Evolutionary conservation across 2,888 invertebrate species (phyloP).

Genomic region (Trachelus troglodyta): DNA sequence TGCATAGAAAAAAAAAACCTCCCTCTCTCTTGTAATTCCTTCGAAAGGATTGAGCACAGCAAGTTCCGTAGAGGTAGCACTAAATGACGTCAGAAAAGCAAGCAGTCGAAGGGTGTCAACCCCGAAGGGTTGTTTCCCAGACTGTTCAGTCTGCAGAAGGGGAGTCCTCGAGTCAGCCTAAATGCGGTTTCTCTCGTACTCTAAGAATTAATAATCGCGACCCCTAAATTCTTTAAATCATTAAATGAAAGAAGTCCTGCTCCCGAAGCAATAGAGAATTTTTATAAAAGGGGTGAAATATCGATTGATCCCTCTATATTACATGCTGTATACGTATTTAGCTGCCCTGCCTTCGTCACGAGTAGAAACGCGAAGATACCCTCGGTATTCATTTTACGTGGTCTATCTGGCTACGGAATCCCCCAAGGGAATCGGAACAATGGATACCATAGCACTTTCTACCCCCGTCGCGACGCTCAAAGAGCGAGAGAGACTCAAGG

Average conservation of each 20-base stretch:
- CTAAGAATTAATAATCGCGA: not conserved
- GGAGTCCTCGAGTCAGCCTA: not conserved
- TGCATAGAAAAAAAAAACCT: too few relatives aligned
- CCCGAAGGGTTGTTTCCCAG: not conserved
- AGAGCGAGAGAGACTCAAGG: constrained; percentile 1
- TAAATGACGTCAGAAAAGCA: not conserved
- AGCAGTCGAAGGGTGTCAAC: not conserved
- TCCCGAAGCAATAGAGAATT: not conserved
- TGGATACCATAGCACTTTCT: not conserved
- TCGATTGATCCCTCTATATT: not conserved
- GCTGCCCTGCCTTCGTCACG: not conserved
- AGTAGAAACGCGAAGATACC: not conserved
- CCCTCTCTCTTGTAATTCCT: not conserved
- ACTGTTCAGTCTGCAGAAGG: not conserved
- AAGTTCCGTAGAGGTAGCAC: not conserved
- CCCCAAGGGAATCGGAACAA: not conserved
- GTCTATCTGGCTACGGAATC: not conserved
- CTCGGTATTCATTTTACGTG: not conserved
- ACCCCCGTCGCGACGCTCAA: not conserved
- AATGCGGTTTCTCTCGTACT: not conserved
- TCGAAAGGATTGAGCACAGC: not conserved
- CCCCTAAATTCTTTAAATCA: not conserved
- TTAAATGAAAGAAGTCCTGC: not conserved
- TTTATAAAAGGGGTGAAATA: not conserved
- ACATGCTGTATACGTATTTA: not conserved